Evolutionary conservation across 2,888 invertebrate species (phyloP).

Genomic region (Cerceris rybyensis): DNA sequence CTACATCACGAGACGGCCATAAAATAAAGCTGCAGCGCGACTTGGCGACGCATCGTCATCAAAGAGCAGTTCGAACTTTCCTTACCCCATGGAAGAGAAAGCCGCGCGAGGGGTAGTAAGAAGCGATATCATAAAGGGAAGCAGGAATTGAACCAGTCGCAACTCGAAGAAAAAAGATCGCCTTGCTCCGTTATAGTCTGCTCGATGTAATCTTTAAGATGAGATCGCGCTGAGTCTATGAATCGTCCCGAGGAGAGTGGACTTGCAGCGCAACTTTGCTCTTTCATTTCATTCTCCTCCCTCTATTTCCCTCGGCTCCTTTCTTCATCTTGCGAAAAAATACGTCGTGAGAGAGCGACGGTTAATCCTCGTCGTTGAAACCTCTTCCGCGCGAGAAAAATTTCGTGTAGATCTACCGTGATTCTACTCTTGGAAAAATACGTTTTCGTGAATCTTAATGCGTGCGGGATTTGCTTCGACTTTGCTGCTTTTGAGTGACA

Average conservation of each 20-base stretch:
- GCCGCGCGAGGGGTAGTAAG: conserved; percentile 30
- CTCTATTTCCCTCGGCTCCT: neutral
- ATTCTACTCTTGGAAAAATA: no score
- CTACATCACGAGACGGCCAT: conserved; percentile 64
- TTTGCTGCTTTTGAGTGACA: no score
- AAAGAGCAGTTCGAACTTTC: conserved; percentile 68
- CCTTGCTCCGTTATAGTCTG: conserved; percentile 65
- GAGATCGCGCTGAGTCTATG: conserved; percentile 73
- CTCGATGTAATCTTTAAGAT: conserved; percentile 71
- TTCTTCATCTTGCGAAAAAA: neutral
- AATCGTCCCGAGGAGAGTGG: conserved; percentile 61
- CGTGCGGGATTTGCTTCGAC: no score
- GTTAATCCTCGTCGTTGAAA: conserved; percentile 27
- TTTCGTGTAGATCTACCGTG: no score
- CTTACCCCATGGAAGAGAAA: conserved; percentile 24
- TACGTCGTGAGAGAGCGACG: no score
- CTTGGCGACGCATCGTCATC: conserved; percentile 71
- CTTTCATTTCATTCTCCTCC: conserved; percentile 25
- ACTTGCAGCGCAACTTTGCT: conserved; percentile 49
- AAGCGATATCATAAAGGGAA: conserved; percentile 72
- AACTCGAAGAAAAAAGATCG: conserved; percentile 59
- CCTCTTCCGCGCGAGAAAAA: no score
- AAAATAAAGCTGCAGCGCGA: conserved; percentile 68
- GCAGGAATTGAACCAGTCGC: conserved; percentile 66
- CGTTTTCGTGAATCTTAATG: no score